Evolutionary conservation across 2,113 vertebrate genomes (phyloP), one percentile per base, ranked within the genome.

Genomic region (Spizaetus ornatus): DNA sequence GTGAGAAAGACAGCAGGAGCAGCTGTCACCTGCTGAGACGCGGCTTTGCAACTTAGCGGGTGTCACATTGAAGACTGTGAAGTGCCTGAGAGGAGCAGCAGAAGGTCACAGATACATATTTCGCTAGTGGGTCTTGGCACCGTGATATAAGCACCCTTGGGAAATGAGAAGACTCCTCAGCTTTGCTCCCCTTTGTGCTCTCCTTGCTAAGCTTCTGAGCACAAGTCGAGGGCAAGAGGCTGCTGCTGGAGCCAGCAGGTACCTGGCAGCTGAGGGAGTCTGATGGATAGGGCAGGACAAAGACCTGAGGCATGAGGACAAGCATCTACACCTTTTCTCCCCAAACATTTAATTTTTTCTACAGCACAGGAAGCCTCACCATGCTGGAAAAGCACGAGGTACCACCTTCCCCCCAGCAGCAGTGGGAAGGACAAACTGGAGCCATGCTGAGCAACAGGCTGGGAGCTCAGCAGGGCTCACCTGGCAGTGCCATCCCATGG

Each of bases 1-100:
- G 84, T 19, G 61, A 96, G 82, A 65, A 38, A 85, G 81, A 80
- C 89, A 88, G 93, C 89, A 70, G 78, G 55, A 95, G 89, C 78
- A 91, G 86, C 86, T 77, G 93, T 86, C 94, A 82, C 93, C 89
- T 82, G 84, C 93, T 22, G 84, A 73, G 87, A 95, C 1, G 0
- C 0, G 2, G 78, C 82, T 87, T 76, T 74, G 77, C 76, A 73
- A 77, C 91, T 82, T 29, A 16, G 52, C 27, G 0, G 0, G 86
- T 43, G 73, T 58, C 81, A 80, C 21, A 1, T 7, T 8, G 63
- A 93, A 67, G 78, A 77, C 89, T 95, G 47, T 87, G 84, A 95
- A 94, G 78, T 74, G 71, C 63, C 91, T 83, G 84, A 53, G 82
- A 91, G 82, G 47, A 92, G 67, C 82, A 82, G 63, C 16, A 13